Evolutionary conservation across 2,888 invertebrate species (phyloP).

Genomic region (Drosophila maculinotata): DNA sequence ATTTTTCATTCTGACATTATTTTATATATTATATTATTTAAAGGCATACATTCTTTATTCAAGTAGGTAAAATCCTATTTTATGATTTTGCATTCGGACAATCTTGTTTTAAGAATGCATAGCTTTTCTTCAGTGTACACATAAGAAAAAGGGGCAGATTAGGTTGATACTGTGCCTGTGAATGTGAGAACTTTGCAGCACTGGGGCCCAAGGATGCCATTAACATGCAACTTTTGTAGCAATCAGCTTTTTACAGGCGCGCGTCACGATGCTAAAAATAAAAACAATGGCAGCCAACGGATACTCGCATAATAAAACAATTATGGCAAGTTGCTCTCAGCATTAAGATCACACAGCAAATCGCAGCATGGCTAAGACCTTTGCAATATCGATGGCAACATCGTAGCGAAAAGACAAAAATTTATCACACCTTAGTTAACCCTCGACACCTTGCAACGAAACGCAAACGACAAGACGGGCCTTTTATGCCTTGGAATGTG

Average conservation of each 20-base stretch:
- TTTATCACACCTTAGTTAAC: slow-evolving; percentile 82
- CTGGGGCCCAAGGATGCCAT: slow-evolving; percentile 10
- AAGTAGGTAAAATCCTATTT: too few species aligned
- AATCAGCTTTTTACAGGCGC: slow-evolving; percentile 40
- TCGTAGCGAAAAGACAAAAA: slow-evolving; percentile 60
- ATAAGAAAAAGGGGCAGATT: neutral
- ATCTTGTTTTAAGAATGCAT: too few species aligned
- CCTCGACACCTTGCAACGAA: slow-evolving; percentile 72
- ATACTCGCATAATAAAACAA: slow-evolving; percentile 71
- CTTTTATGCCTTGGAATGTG: slow-evolving; percentile 60
- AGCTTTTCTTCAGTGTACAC: too few species aligned
- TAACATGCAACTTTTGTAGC: slow-evolving; percentile 28
- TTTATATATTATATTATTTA: too few species aligned
- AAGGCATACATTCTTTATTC: too few species aligned
- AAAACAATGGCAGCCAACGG: slow-evolving; percentile 28
- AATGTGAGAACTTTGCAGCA: slow-evolving; percentile 24
- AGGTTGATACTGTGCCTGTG: neutral
- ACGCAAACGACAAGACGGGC: slow-evolving; percentile 35
- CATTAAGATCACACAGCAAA: slow-evolving; percentile 34
- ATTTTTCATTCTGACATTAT: too few species aligned
- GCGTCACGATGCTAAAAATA: slow-evolving; percentile 56
- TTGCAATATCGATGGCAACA: slow-evolving; percentile 57
- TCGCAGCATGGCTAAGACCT: slow-evolving; percentile 45
- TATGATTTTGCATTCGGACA: too few species aligned
- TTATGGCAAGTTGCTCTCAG: slow-evolving; percentile 66